Evolutionary conservation across 2,797 vertebrate genomes (phyloP).

Genomic region (Cyclura pinguis): DNA sequence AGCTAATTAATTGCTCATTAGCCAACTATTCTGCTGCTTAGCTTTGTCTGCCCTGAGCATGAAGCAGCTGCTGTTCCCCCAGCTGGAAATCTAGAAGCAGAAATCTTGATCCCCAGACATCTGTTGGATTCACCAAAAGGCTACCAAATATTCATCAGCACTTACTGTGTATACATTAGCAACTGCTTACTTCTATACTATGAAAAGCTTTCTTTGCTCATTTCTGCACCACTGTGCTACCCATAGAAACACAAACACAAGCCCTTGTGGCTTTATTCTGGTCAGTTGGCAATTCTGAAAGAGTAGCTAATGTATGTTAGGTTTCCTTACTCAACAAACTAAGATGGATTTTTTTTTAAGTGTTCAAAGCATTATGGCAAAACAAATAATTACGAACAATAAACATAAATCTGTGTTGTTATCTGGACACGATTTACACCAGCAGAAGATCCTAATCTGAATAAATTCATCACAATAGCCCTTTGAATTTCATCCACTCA

Average conservation of each 20-base stretch:
- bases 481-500: no score
- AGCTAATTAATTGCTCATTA: no score
- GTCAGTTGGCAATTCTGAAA: not conserved
- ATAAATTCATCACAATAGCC: no score
- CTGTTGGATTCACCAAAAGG: not conserved
- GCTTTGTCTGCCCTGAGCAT: no score
- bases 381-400: no score
- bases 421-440: no score
- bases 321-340: not conserved
- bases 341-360: not conserved
- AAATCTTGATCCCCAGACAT: not conserved
- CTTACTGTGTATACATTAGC: not conserved
- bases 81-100: not conserved
- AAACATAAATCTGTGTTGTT: no score
- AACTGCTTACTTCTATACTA: not conserved
- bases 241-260: not conserved
- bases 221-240: not conserved
- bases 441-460: no score
- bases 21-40: no score
- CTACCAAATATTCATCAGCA: not conserved
- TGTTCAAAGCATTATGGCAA: no score
- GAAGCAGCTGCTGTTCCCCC: no score
- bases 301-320: not conserved
- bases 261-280: not conserved
- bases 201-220: not conserved